Percentiles rank a stretch among this genome's conserved stretches.
phyloP scores from a whole-genome alignment of 53 echinoderm and acorn worm species.

The Zoroaster sp. region DNA sequence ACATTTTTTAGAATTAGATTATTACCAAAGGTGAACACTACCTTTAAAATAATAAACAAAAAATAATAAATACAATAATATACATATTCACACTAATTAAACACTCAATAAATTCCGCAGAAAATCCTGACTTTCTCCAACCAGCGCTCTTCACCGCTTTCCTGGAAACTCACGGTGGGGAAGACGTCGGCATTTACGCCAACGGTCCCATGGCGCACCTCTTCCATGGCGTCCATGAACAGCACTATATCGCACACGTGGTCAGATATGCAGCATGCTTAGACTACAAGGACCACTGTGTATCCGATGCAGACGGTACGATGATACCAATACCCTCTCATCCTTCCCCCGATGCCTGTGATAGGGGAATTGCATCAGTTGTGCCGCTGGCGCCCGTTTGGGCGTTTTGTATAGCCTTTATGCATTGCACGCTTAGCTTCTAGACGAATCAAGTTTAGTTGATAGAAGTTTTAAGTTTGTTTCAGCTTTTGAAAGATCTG shows the following conservation, averaged over 20 bases:
- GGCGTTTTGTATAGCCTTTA: not conserved
- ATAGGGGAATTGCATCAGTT: not conserved
- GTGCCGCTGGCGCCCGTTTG: not conserved
- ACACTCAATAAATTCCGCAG: slow-evolving; percentile 6
- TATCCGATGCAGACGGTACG: no score
- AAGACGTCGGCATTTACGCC: slow-evolving; percentile 85
- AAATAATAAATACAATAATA: not conserved
- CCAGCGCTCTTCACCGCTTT: not conserved
- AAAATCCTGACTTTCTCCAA: slow-evolving; percentile 17
- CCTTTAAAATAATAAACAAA: not conserved
- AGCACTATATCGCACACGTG: slow-evolving; percentile 79
- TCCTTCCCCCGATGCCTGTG: not conserved
- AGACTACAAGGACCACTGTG: slow-evolving; percentile 50
- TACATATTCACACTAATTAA: not conserved
- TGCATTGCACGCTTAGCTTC: no score
- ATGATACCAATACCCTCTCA: not conserved
- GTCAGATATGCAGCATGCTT: slow-evolving; percentile 78
- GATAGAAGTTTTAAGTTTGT: no score
- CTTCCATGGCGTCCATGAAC: slow-evolving; percentile 82
- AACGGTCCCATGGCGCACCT: slow-evolving; percentile 85
- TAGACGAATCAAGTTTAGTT: no score
- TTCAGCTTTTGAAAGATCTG: no score
- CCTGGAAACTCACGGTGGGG: slow-evolving; percentile 71
- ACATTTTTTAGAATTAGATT: no score
- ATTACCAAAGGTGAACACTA: no score